These are phyloP conservation scores for Myotis planiceps DNA, from an alignment of 2,797 vertebrate species.

Conservation along the genomic window DNA sequence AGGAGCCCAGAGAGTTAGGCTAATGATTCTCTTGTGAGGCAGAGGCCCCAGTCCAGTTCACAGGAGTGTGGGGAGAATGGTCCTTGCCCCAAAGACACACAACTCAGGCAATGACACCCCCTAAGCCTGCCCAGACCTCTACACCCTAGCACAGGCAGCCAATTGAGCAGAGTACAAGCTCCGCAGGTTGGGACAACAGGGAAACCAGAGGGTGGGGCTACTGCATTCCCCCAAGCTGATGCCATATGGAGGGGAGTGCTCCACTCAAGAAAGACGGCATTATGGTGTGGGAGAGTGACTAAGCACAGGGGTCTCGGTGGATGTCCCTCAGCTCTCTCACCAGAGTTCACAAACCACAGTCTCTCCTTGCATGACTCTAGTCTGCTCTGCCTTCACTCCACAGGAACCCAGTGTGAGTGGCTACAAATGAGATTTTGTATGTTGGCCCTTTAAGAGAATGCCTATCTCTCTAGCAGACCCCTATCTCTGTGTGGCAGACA, in stretches of 20 bases:
- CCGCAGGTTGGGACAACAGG: background rate
- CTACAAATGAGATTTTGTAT: background rate
- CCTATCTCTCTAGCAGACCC: background rate
- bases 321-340: background rate
- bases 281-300: background rate
- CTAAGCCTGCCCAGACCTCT: background rate
- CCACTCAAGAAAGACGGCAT: background rate
- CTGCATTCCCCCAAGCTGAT: background rate
- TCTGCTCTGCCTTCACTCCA: background rate
- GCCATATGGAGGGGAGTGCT: background rate
- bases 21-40: background rate
- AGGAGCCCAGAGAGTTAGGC: background rate
- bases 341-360: background rate
- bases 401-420: background rate
- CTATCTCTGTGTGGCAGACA: background rate
- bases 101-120: background rate
- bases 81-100: background rate
- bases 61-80: background rate
- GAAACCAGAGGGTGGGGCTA: background rate
- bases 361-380: background rate
- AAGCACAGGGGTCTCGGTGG: background rate
- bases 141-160: background rate
- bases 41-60: background rate
- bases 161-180: background rate
- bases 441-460: background rate